These are phyloP conservation scores for Stichopus horrens DNA, from an alignment of 53 echinoderm and acorn worm genomes.

Conservation along the genomic window DNA sequence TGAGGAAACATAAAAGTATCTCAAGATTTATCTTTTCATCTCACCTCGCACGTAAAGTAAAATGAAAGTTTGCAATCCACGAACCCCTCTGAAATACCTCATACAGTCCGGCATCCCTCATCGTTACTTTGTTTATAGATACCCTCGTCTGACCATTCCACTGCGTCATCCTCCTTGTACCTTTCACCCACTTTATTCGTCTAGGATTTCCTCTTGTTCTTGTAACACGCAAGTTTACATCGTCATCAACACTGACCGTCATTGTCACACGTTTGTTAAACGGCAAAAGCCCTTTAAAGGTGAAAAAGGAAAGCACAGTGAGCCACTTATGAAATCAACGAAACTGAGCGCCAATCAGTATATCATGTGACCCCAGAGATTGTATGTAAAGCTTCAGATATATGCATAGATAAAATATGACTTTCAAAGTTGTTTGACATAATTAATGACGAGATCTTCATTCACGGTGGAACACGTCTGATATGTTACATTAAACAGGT, in stretches of 20 bases:
- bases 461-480: no score
- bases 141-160: not conserved
- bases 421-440: no score
- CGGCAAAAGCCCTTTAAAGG: not conserved
- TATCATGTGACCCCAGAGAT: no score
- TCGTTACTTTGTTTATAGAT: not conserved
- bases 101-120: not conserved
- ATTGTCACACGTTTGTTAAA: not conserved
- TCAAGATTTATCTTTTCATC: not conserved
- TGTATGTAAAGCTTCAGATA: no score
- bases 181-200: constrained; percentile 2
- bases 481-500: no score
- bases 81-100: constrained; percentile 27
- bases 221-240: not conserved
- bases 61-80: not conserved
- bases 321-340: no score
- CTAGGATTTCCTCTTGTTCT: not conserved
- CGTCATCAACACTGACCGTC: constrained; percentile 12
- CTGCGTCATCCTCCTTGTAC: not conserved
- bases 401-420: no score
- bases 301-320: no score
- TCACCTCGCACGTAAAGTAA: constrained; percentile 7
- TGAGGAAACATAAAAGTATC: no score
- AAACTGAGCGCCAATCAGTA: no score
- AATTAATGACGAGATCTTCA: no score